Evolutionary conservation across 2,888 invertebrate genomes (phyloP).

Genomic region (Brachylomia viminalis): DNA sequence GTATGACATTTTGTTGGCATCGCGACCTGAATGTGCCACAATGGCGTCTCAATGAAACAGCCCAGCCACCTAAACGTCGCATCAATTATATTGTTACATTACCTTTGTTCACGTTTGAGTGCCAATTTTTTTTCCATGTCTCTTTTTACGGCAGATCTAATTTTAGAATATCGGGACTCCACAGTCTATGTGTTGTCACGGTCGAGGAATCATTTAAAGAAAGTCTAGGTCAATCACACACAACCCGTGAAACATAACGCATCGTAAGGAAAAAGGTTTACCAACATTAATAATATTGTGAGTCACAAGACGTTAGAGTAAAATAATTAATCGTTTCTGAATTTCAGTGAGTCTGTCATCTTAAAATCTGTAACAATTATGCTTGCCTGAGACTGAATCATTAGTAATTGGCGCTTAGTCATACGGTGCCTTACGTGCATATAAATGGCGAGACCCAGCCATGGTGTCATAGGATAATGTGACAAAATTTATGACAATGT

Average conservation of each 20-base stretch:
- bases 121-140: background rate
- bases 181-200: background rate
- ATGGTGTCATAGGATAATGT: constrained; percentile 22
- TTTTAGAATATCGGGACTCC: background rate
- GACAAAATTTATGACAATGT: constrained; percentile 29
- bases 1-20: background rate
- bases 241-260: background rate
- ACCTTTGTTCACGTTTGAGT: background rate
- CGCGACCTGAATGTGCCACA: no score
- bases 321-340: constrained; percentile 1
- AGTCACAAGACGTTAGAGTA: background rate
- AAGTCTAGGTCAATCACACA: background rate
- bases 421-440: background rate
- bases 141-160: background rate
- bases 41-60: background rate
- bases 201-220: background rate
- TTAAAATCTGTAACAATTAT: constrained; percentile 15
- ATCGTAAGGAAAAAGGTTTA: background rate
- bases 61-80: background rate
- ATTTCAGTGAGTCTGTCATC: constrained; percentile 45
- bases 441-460: no score
- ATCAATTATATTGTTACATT: background rate
- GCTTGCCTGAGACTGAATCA: constrained; percentile 25
- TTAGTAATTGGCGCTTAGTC: constrained; percentile 28
- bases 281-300: constrained; percentile 1